Percentiles rank a stretch among this genome's conserved stretches.
phyloP scores from a whole-genome alignment of 2,113 vertebrate species.

The Microtus pennsylvanicus region DNA sequence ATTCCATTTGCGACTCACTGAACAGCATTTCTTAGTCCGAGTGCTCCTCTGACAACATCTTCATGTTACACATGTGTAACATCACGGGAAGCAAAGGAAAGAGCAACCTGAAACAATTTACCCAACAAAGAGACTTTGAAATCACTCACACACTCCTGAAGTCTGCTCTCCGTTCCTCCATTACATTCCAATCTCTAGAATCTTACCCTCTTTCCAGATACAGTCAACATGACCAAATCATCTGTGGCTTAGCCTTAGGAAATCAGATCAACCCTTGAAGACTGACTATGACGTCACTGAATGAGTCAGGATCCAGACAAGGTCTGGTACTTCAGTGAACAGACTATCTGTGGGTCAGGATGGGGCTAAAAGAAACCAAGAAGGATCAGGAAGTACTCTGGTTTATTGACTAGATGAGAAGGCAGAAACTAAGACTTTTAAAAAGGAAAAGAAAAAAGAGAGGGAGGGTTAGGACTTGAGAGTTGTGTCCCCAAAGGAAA shows the following conservation, averaged over 20 bases:
- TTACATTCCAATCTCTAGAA: background rate
- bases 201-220: constrained; percentile 3
- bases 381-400: background rate
- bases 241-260: constrained; percentile 23
- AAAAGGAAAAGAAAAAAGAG: background rate
- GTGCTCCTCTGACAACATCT: constrained; percentile 82
- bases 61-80: constrained; percentile 70
- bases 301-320: background rate
- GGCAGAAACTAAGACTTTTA: background rate
- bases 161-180: constrained; percentile 61
- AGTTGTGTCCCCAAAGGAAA: background rate
- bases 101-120: constrained; percentile 62
- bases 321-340: background rate
- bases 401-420: background rate
- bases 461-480: background rate
- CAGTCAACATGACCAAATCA: background rate
- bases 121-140: constrained; percentile 68
- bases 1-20: constrained; percentile 86
- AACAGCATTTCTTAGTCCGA: constrained; percentile 86
- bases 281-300: background rate
- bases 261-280: background rate
- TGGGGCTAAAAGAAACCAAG: background rate
- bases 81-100: constrained; percentile 70
- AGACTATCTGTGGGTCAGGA: background rate
- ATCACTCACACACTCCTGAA: constrained; percentile 43